phyloP scores from a whole-genome alignment of 2,113 vertebrate species.

The Panurus biarmicus region DNA sequence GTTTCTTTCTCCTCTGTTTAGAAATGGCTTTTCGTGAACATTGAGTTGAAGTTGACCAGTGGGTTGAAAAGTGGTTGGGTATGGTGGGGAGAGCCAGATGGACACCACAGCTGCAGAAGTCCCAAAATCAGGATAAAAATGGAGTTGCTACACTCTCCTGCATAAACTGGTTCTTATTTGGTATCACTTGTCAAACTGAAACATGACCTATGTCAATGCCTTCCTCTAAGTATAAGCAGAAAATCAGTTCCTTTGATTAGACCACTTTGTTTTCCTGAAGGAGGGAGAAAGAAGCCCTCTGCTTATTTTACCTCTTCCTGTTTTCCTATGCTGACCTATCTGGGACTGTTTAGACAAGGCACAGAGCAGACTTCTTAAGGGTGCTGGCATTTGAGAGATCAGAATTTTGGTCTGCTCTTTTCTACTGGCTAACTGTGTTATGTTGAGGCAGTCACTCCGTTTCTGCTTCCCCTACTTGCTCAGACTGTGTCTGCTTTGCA shows the following conservation, averaged over 20 bases:
- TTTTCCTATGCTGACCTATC: not conserved
- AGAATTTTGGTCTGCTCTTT: not conserved
- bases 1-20: not conserved
- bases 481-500: not conserved
- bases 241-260: not conserved
- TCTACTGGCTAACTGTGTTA: not conserved
- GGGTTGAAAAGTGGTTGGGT: not conserved
- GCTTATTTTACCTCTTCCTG: slow-evolving; percentile 28
- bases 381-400: not conserved
- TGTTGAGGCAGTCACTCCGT: not conserved
- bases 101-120: not conserved
- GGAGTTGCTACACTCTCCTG: not conserved
- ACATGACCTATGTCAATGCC: not conserved
- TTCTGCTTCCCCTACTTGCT: not conserved
- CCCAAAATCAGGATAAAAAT: not conserved
- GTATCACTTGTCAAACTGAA: not conserved
- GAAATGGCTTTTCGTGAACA: not conserved
- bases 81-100: not conserved
- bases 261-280: not conserved
- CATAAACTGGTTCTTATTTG: not conserved
- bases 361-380: not conserved
- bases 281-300: not conserved
- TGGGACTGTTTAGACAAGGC: not conserved
- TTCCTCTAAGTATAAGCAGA: not conserved
- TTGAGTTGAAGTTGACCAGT: not conserved